A percentile compares a stretch with the other conserved stretches of the same genome.
Evolutionary conservation across 1,140 invertebrate species (phyloP).

Genomic region (Musca vetustissima): DNA sequence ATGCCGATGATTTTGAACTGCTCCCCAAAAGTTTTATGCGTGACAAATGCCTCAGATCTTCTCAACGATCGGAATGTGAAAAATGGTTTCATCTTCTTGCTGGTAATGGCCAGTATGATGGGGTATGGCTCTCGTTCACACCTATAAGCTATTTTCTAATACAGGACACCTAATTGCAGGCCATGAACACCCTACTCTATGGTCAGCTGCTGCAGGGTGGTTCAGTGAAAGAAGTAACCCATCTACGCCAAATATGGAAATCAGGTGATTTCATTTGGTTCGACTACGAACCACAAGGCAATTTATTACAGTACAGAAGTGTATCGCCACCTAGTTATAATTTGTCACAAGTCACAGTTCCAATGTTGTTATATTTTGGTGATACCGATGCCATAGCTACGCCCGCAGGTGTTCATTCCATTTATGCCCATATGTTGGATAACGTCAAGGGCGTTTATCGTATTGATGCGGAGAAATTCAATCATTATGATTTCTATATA

Average conservation of each 20-base stretch:
- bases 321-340: conserved; percentile 60
- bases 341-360: conserved; percentile 61
- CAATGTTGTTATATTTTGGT: conserved; percentile 71
- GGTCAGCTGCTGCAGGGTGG: conserved; percentile 45
- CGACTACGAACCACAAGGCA: conserved; percentile 49
- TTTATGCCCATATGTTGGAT: conserved; percentile 58
- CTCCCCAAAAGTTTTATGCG: conserved; percentile 10
- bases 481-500: conserved; percentile 66
- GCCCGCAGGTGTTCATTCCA: conserved; percentile 60
- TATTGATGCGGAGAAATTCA: conserved; percentile 57
- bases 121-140: conserved; percentile 19
- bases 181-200: conserved; percentile 43
- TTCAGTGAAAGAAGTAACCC: conserved; percentile 39
- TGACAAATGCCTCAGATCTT: conserved; percentile 19
- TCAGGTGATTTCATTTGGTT: conserved; percentile 50
- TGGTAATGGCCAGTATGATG: conserved; percentile 15
- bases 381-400: conserved; percentile 72
- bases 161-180: too few relatives aligned
- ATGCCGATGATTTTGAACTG: conserved; percentile 19
- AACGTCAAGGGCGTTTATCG: conserved; percentile 53
- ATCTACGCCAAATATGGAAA: conserved; percentile 49
- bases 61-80: conserved; percentile 5
- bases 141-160: too few relatives aligned
- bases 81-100: conserved; percentile 2
- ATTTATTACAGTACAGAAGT: conserved; percentile 57